Conservation (phyloP, 2,113 vertebrate species). For the Archilochus colubris region DNA sequence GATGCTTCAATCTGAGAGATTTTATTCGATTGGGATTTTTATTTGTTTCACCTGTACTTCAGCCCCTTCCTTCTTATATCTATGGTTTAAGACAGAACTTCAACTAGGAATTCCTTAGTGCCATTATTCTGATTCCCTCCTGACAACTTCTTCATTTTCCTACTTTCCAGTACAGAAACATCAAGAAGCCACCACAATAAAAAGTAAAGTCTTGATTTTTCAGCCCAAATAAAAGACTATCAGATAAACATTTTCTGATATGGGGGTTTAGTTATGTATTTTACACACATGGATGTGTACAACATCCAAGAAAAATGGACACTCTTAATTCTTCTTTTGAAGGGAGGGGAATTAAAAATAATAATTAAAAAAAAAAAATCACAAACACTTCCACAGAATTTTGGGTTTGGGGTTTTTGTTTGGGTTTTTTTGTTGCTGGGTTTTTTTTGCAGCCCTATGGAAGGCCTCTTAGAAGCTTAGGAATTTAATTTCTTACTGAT, state of each 20-base stretch:
- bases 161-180: neutral
- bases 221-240: neutral
- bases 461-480: neutral
- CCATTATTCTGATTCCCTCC: neutral
- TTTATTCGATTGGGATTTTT: neutral
- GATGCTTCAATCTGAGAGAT: neutral
- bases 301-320: neutral
- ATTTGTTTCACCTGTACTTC: neutral
- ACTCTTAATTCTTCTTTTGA: neutral
- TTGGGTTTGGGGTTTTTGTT: too few species aligned
- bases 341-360: too few species aligned
- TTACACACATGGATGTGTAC: neutral
- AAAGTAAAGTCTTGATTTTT: neutral
- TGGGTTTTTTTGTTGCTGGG: too few species aligned
- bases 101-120: neutral
- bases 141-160: neutral
- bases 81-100: neutral
- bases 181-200: neutral
- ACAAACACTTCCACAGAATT: neutral
- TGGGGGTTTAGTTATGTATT: neutral
- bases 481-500: neutral
- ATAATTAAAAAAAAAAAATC: neutral
- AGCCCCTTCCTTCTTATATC: neutral
- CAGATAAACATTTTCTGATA: neutral
- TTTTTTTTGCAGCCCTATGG: neutral